Base-by-base conservation (phyloP, 2,888 invertebrate genomes). In the Leistus spinibarbis region DNA sequence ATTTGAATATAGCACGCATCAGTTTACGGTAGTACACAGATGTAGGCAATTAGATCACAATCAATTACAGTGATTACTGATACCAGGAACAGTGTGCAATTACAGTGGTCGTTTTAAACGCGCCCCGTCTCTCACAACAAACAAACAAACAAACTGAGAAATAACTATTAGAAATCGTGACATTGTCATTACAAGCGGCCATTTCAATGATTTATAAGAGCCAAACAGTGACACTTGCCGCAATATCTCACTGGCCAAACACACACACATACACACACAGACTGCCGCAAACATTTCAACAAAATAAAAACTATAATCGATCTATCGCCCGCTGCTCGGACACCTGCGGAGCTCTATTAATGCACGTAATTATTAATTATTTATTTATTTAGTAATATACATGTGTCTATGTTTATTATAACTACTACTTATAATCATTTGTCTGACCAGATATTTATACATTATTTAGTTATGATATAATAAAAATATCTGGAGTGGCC, bases 111-210 rank as follows among this genome's bases (percentile, higher is more conserved):
- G 70, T 63, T 54, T n/a, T 10, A 40, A 40, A 40, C 40, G 40
- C 40, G 40, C 13, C 40, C 40, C 13, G 40, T 40, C 40, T 40
- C 40, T 40, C 40, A 40, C 40, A 40, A 40, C 40, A 40, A 40
- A 40, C 40, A 40, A 13, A 40, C 40, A 40, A 56, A 54, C 63
- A 20, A 62, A 62, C 60, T 27, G 63, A 40, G 70, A 70, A 70
- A 70, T 70, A 40, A 40, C 10, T 40, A 70, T 70, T 70, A 70
- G 70, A 70, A 70, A 70, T 70, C 70, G 70, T 70, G 70, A 70
- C 54, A 70, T 22, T 70, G 70, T 70, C 70, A 70, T 70, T 70
- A 70, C 62, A 70, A 7, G 10, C 40, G 40, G 40, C 40, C 40
- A 40, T 40, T 40, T 40, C 40, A 40, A 40, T 40, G 40, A 40